These are phyloP conservation scores for Heteractis magnifica DNA, from an alignment of 92 coral and sea anemone species.

Conservation along the genomic window DNA sequence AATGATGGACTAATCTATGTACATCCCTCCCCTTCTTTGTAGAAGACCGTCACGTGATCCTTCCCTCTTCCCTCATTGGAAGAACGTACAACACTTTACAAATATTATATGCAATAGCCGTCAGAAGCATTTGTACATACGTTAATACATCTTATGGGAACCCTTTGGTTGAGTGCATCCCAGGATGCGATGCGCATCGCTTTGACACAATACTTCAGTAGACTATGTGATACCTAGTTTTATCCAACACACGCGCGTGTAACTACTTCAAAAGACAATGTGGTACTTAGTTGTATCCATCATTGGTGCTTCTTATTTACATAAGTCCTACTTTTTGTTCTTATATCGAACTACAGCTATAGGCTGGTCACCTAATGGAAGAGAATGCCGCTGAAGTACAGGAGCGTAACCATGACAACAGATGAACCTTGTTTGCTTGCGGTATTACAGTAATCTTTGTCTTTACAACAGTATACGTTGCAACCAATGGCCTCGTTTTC, in stretches of 20 bases:
- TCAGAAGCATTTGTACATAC: too few relatives aligned
- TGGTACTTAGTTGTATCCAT: too few relatives aligned
- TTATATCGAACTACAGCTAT: not conserved
- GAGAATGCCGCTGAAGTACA: not conserved
- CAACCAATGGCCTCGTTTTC: not conserved
- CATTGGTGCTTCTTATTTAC: too few relatives aligned
- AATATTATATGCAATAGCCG: not conserved
- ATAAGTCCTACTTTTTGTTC: not conserved
- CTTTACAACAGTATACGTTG: not conserved
- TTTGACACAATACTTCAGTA: not conserved
- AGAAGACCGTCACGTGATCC: not conserved
- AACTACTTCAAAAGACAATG: too few relatives aligned
- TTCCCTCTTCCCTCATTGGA: not conserved
- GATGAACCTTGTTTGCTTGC: not conserved
- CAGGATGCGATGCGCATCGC: not conserved
- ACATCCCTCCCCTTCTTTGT: conserved; percentile 5
- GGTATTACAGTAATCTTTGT: not conserved
- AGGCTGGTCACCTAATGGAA: not conserved
- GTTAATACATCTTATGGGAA: too few relatives aligned
- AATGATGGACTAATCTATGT: not conserved
- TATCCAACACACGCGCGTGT: too few relatives aligned
- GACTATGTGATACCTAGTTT: too few relatives aligned
- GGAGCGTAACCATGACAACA: not conserved
- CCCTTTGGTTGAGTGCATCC: not conserved
- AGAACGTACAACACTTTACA: not conserved